Percentiles rank a stretch among this genome's conserved stretches.
phyloP scores from a whole-genome alignment of 2,888 invertebrate genomes.

The Mesochorus sp. region DNA sequence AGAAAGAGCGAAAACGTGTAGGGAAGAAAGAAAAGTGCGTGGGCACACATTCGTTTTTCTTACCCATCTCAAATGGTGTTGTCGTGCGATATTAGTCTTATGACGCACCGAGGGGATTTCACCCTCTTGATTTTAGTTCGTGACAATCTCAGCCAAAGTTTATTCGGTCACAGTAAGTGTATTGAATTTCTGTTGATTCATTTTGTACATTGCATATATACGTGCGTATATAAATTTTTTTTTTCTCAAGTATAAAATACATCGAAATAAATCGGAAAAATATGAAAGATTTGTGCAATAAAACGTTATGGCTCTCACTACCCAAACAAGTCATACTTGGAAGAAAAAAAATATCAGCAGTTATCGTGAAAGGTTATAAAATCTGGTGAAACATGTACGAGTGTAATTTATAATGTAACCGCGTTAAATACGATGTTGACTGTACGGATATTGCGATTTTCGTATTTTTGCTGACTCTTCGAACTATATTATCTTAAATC shows the following conservation, averaged over 20 bases:
- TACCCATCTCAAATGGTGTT: conserved; percentile 59
- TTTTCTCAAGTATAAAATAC: no score
- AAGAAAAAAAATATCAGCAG: conserved; percentile 2
- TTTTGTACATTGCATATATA: neutral
- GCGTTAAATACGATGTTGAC: conserved; percentile 42
- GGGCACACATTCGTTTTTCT: conserved; percentile 66
- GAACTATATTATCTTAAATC: no score
- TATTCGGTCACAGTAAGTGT: neutral
- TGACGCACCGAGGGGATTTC: conserved; percentile 62
- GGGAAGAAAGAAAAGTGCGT: conserved; percentile 32
- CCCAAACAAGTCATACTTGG: neutral
- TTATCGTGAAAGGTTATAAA: conserved; percentile 44
- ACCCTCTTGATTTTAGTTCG: conserved; percentile 40
- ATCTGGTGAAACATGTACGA: conserved; percentile 20
- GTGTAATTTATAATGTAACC: no score
- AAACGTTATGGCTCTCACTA: neutral
- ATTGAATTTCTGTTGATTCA: neutral
- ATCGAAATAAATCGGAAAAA: neutral
- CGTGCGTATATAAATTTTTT: neutral
- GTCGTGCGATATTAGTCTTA: conserved; percentile 44
- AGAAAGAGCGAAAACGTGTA: no score
- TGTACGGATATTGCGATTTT: no score
- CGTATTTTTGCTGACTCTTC: no score
- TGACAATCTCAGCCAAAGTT: conserved; percentile 21
- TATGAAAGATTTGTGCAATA: neutral